Evolutionary conservation across 2,888 invertebrate species (phyloP).

Genomic region (Odiellus spinosus): DNA sequence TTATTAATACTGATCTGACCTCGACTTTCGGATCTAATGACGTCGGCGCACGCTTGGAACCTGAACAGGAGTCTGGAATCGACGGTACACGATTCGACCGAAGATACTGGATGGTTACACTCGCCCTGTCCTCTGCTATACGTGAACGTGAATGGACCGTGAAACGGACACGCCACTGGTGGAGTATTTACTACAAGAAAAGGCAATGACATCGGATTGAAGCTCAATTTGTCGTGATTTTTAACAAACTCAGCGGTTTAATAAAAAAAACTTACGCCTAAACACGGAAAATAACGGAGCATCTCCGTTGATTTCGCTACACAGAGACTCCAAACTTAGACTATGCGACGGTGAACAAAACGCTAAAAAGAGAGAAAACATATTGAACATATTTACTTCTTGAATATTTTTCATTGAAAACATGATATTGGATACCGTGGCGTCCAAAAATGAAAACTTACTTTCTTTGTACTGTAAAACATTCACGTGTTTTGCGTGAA

Average conservation of each 20-base stretch:
- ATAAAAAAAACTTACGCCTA: conserved; percentile 24
- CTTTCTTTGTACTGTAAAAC: conserved; percentile 26
- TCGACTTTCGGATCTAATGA: conserved; percentile 74
- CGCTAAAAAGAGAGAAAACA: no score
- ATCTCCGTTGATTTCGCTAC: conserved; percentile 29
- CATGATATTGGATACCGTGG: no score
- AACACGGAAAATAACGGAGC: conserved; percentile 30
- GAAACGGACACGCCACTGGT: conserved; percentile 76
- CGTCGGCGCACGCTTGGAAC: conserved; percentile 86
- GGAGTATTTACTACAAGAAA: conserved; percentile 48
- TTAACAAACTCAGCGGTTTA: no score
- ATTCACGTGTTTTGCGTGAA: conserved; percentile 28
- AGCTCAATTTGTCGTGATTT: no score
- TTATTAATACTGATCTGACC: no score
- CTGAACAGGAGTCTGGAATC: conserved; percentile 73
- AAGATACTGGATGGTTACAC: conserved; percentile 73
- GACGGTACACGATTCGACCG: conserved; percentile 85
- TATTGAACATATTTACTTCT: no score
- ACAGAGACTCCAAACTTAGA: conserved; percentile 12
- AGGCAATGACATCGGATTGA: no score
- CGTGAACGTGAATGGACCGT: conserved; percentile 77
- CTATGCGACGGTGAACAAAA: no score
- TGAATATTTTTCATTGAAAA: no score
- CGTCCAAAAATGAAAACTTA: no score
- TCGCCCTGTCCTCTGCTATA: conserved; percentile 82